phyloP scores from a whole-genome alignment of 2,888 invertebrate species.

The Petrophora chlorosata region DNA sequence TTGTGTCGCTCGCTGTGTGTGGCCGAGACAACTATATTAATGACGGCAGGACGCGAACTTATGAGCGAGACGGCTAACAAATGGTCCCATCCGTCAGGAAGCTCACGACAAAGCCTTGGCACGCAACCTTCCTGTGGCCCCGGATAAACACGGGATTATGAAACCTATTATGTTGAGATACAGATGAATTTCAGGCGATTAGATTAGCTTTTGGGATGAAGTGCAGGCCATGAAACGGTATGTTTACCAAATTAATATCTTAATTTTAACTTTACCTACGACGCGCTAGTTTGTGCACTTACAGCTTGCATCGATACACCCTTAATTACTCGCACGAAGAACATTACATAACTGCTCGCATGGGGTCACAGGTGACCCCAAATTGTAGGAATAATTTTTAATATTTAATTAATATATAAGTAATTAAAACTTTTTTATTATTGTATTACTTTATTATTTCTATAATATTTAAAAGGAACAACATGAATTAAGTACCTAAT shows the following conservation, averaged over 20 bases:
- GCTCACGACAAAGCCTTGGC: slow-evolving; percentile 44
- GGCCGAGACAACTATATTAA: slow-evolving; percentile 39
- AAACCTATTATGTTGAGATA: slow-evolving; percentile 20
- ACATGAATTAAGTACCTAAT: too few relatives aligned
- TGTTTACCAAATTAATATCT: slow-evolving; percentile 20
- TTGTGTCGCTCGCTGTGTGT: too few relatives aligned
- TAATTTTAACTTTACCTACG: slow-evolving; percentile 5
- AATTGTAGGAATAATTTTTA: too few relatives aligned
- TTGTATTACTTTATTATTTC: too few relatives aligned
- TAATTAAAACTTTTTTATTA: too few relatives aligned
- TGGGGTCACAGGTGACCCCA: too few relatives aligned
- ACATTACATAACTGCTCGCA: too few relatives aligned
- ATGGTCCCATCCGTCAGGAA: slow-evolving; percentile 53
- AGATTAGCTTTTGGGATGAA: slow-evolving; percentile 3
- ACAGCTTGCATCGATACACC: not conserved
- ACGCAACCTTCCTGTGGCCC: slow-evolving; percentile 34
- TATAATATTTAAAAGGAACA: too few relatives aligned
- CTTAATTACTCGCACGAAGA: too few relatives aligned
- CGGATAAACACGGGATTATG: slow-evolving; percentile 23
- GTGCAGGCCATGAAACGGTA: not conserved
- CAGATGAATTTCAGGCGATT: slow-evolving; percentile 19
- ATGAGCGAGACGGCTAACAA: slow-evolving; percentile 49
- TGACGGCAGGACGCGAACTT: slow-evolving; percentile 43
- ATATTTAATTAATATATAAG: too few relatives aligned
- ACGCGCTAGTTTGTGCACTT: slow-evolving; percentile 2